A percentile compares a stretch with the other conserved stretches of the same genome.
Evolutionary conservation across 2,113 vertebrate genomes (phyloP).

Genomic region (Naja naja): DNA sequence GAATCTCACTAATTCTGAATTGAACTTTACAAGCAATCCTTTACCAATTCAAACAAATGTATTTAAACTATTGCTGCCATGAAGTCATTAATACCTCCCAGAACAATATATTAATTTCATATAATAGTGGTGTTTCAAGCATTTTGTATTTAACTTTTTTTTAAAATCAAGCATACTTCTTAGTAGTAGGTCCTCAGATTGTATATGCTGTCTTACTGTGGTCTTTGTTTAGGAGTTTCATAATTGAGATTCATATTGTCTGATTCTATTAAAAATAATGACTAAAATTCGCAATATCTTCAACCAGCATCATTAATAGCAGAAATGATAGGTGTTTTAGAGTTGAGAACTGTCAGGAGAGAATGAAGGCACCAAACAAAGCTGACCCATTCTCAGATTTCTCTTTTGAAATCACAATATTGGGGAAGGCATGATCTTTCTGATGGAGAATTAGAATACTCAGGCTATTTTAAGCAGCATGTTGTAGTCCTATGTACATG

Average conservation of each 20-base stretch:
- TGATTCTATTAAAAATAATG: not conserved
- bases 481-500: not conserved
- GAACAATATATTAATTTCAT: not conserved
- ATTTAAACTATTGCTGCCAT: not conserved
- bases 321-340: not conserved
- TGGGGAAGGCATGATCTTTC: not conserved
- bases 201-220: no score
- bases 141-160: not conserved
- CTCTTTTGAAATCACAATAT: not conserved
- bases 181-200: not conserved
- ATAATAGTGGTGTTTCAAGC: not conserved
- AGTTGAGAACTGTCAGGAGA: not conserved
- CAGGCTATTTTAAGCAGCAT: not conserved
- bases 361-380: not conserved
- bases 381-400: not conserved
- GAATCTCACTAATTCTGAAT: not conserved
- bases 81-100: not conserved
- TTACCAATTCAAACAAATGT: not conserved
- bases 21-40: not conserved
- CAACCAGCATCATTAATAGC: not conserved
- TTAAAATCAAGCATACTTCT: not conserved
- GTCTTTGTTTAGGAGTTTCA: not conserved
- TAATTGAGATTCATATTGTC: not conserved
- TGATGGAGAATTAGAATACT: not conserved
- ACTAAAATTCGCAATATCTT: not conserved